A percentile compares a stretch with the other conserved stretches of the same genome.
Evolutionary conservation across 2,888 invertebrate genomes (phyloP).

Genomic region (Phalera bucephala): DNA sequence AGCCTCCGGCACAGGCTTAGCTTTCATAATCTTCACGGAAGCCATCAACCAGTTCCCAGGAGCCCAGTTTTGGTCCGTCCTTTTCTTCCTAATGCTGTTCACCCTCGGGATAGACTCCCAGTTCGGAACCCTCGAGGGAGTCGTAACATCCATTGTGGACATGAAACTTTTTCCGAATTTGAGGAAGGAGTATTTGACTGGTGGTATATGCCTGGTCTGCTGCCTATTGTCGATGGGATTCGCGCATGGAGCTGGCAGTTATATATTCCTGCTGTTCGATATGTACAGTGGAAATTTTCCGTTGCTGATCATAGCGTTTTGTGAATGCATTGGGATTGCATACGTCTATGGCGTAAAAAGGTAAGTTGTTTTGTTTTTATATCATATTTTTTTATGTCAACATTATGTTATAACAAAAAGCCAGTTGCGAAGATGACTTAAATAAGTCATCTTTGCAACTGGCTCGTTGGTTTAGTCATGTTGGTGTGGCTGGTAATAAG

Average conservation of each 20-base stretch:
- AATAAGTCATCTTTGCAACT: too few species aligned
- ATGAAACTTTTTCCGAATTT: constrained; percentile 96
- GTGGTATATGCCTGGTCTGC: constrained; percentile 90
- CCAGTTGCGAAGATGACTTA: too few species aligned
- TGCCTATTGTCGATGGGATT: constrained; percentile 94
- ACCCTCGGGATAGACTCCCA: constrained; percentile 98
- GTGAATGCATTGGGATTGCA: constrained; percentile 95
- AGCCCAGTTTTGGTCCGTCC: constrained; percentile 97
- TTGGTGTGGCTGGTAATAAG: too few species aligned
- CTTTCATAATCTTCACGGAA: constrained; percentile 98
- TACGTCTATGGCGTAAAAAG: constrained; percentile 96
- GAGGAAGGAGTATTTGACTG: constrained; percentile 94
- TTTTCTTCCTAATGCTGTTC: constrained; percentile 98
- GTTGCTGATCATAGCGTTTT: constrained; percentile 95
- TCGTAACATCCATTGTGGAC: constrained; percentile 97
- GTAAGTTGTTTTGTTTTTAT: constrained; percentile 73
- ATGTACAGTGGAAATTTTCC: constrained; percentile 97
- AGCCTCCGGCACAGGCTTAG: constrained; percentile 97
- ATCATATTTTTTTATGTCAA: background rate
- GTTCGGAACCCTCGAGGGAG: constrained; percentile 97
- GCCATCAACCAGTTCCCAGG: constrained; percentile 99
- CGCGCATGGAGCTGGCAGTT: constrained; percentile 96
- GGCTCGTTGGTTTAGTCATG: too few species aligned
- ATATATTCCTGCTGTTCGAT: constrained; percentile 96
- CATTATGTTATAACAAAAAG: too few species aligned